Evolutionary conservation across 2,888 invertebrate genomes (phyloP).

Genomic region (Drosophila niveifrons): DNA sequence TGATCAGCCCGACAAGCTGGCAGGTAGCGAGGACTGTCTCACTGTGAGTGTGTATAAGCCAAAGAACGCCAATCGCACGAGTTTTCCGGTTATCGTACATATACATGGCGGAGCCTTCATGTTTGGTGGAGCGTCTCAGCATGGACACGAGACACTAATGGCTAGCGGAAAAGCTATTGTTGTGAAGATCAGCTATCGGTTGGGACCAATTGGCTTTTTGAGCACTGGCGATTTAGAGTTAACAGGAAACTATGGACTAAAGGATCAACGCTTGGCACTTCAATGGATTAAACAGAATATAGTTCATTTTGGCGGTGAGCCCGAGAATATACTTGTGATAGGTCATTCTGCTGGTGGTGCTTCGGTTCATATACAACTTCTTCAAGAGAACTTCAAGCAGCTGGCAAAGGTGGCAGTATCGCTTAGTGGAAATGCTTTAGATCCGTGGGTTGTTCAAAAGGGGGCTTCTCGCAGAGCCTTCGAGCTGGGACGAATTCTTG

Average conservation of each 20-base stretch:
- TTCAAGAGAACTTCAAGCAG: slow-evolving; percentile 86
- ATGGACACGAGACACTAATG: slow-evolving; percentile 88
- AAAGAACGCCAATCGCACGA: slow-evolving; percentile 28
- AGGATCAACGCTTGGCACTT: slow-evolving; percentile 60
- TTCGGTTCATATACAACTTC: slow-evolving; percentile 90
- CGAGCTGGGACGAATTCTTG: slow-evolving; percentile 87
- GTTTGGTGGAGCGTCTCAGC: slow-evolving; percentile 87
- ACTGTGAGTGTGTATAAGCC: slow-evolving; percentile 89
- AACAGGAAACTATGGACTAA: slow-evolving; percentile 83
- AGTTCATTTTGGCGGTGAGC: slow-evolving; percentile 85
- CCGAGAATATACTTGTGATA: slow-evolving; percentile 88
- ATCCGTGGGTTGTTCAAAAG: slow-evolving; percentile 87
- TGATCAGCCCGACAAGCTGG: slow-evolving; percentile 59
- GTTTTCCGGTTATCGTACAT: slow-evolving; percentile 88
- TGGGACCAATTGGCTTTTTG: slow-evolving; percentile 91
- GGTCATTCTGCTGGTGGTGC: slow-evolving; percentile 92
- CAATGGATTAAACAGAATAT: slow-evolving; percentile 59
- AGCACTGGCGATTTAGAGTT: slow-evolving; percentile 90
- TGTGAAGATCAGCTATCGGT: slow-evolving; percentile 90
- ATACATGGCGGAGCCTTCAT: slow-evolving; percentile 91
- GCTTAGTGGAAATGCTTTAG: slow-evolving; percentile 90
- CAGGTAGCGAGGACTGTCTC: slow-evolving; percentile 89
- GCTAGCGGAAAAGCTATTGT: slow-evolving; percentile 88
- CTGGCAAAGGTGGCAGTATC: slow-evolving; percentile 84
- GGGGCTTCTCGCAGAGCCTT: slow-evolving; percentile 87